Evolutionary conservation across 2,797 vertebrate genomes (phyloP), one percentile per base, ranked within the genome.

Genomic region (Lateolabrax maculatus): DNA sequence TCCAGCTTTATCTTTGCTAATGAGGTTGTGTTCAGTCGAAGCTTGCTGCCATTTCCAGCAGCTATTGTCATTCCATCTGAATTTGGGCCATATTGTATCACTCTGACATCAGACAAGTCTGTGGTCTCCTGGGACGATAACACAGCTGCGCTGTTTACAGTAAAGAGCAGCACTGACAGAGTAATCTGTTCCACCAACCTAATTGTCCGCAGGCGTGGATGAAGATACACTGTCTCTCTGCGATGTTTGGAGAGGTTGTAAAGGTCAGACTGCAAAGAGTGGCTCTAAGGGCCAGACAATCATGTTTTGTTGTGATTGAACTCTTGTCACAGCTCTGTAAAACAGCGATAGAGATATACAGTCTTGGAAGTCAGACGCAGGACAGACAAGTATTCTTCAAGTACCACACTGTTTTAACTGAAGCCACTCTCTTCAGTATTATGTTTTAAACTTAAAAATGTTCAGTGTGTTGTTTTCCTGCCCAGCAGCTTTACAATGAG

Each of bases 221-320:
- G 82, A 90, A 91, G 88, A 93, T 79, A 9, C 53, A 80, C 37
- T 37, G 64, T 73, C 37, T 83, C 58, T 81, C 57, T 67, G n/a
- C 9, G 2, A 34, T 65, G 61, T 84, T 76, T 66, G 74, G 65
- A 75, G 81, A 86, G 49, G 67, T 78, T 76, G 71, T 66, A 92
- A 94, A 93, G 90, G 91, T 92, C 92, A 90, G 69, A 60, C 55
- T 48, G 82, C 21, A 73, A 73, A 83, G 72, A 86, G 75, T 79
- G 87, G 68, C 87, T 91, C 36, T 72, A 52, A 81, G 70, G 27
- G 43, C 44, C 62, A 79, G 84, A 81, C 69, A 67, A 58, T 80
- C 31, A 9, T 76, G 67, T 83, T 83, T 81, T 69, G 67, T 63
- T 63, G 37, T 74, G 80, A 88, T 25, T 79, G 60, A 89, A 80